A percentile compares a stretch with the other conserved stretches of the same genome.
Conservation (phyloP, 2,888 invertebrate species). For the Tillus elongatus region DNA sequence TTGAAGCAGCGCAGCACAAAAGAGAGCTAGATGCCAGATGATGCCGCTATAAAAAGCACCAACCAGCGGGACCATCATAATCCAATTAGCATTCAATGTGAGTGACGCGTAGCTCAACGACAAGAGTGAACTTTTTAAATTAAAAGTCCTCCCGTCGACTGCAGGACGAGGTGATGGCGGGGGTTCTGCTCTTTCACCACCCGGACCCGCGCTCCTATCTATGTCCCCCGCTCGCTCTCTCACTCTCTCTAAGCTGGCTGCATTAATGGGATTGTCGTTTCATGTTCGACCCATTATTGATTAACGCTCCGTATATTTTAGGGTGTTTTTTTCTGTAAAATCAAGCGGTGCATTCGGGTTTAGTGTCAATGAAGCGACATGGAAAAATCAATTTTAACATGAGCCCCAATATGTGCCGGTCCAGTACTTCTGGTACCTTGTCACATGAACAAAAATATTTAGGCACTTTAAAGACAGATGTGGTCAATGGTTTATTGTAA, state of each 20-base stretch:
- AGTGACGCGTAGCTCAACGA: constrained; percentile 30
- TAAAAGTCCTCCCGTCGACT: constrained; percentile 32
- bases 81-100: constrained; percentile 39
- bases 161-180: constrained; percentile 16
- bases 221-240: constrained; percentile 4
- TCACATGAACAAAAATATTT: no score
- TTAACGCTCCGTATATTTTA: no score
- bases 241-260: constrained; percentile 21
- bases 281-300: constrained; percentile 28
- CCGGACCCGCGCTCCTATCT: no score
- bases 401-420: no score
- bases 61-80: constrained; percentile 37
- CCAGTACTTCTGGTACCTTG: no score
- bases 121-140: constrained; percentile 36
- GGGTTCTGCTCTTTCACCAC: no score
- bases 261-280: constrained; percentile 33
- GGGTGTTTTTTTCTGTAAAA: no score
- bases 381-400: no score
- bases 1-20: constrained; percentile 28
- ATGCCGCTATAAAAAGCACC: constrained; percentile 35
- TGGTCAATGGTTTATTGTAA: no score
- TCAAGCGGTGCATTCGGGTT: no score
- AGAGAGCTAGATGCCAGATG: constrained; percentile 30
- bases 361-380: no score
- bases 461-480: no score